Conservation (phyloP, 2,113 vertebrate species). For the Podarcis cretensis region DNA sequence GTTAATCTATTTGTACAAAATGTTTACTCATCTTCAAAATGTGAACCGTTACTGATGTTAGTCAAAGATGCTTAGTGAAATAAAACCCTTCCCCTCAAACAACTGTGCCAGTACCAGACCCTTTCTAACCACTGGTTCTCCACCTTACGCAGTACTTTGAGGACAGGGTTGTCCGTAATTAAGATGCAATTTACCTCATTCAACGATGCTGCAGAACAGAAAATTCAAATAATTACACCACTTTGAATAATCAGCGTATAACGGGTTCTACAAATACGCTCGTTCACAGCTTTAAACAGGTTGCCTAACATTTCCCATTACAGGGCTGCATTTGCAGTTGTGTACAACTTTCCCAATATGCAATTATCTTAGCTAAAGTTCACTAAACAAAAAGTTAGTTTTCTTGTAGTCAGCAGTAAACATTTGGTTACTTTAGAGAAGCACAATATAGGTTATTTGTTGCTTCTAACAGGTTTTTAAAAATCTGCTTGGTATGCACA, state of each 20-base stretch:
- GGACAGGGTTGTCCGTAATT: not conserved
- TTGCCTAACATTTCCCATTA: not conserved
- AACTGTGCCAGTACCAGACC: not conserved
- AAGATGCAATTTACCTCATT: slow-evolving; percentile 11
- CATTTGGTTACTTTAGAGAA: not conserved
- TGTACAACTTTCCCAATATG: not conserved
- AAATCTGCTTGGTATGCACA: not conserved
- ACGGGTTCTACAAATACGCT: slow-evolving; percentile 9
- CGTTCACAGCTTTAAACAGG: slow-evolving; percentile 4
- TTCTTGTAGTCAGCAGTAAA: not conserved
- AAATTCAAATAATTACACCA: slow-evolving; percentile 22
- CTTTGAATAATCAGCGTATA: slow-evolving; percentile 15
- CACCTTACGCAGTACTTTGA: not conserved
- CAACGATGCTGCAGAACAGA: not conserved
- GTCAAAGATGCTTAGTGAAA: not conserved
- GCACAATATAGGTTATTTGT: not conserved
- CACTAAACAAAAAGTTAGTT: slow-evolving; percentile 1
- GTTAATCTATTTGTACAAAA: not conserved
- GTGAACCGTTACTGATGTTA: not conserved
- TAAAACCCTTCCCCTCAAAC: not conserved
- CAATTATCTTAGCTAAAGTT: slow-evolving; percentile 18
- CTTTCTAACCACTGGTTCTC: not conserved
- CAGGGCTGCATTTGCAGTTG: not conserved
- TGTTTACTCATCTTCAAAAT: not conserved
- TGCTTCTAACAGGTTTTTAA: not conserved